These are phyloP conservation scores for Ctena decussata DNA, from an alignment of 2,888 invertebrate species.

Conservation along the genomic window DNA sequence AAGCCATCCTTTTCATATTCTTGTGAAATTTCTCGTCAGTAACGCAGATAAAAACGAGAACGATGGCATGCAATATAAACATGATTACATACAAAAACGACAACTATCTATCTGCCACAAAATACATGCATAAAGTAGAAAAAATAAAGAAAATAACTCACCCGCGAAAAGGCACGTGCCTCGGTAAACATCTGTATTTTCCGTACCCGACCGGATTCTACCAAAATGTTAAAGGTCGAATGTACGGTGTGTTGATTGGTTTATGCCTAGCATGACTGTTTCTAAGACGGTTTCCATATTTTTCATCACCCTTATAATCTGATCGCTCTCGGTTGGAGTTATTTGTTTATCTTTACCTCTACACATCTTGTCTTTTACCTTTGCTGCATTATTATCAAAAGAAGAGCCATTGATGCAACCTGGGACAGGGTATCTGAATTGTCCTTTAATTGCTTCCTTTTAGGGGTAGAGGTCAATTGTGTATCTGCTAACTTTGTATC, in stretches of 20 bases:
- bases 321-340: neutral
- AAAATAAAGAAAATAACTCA: too few relatives aligned
- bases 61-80: too few relatives aligned
- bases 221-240: too few relatives aligned
- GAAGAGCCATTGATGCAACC: neutral
- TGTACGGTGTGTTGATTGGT: neutral
- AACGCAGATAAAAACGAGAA: too few relatives aligned
- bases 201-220: too few relatives aligned
- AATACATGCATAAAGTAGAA: too few relatives aligned
- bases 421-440: neutral
- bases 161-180: too few relatives aligned
- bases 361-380: neutral
- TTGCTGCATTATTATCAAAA: neutral
- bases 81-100: too few relatives aligned
- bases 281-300: neutral
- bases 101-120: too few relatives aligned
- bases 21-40: too few relatives aligned
- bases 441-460: neutral
- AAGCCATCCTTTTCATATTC: too few relatives aligned
- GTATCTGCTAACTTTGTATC: neutral
- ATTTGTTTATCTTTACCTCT: neutral
- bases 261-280: neutral
- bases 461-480: neutral
- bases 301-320: neutral
- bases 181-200: too few relatives aligned